Evolutionary conservation across 2,113 vertebrate species (phyloP).

Genomic region (Cricetomys ansorgei): DNA sequence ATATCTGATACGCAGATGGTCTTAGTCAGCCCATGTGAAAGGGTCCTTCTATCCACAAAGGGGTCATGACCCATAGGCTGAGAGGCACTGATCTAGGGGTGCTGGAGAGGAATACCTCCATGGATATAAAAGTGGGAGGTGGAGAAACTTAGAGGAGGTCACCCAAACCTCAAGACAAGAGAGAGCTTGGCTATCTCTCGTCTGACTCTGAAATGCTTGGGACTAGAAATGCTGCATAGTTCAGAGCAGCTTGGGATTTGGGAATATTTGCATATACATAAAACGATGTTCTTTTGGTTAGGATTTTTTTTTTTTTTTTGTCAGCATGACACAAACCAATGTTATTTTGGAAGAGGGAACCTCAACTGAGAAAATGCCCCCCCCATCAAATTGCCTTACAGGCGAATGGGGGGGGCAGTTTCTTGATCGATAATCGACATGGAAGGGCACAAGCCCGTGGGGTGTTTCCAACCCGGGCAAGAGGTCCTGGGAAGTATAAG

Average conservation of each 20-base stretch:
- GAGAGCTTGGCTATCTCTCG: not conserved
- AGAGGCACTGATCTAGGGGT: too few species aligned
- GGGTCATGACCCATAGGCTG: too few species aligned
- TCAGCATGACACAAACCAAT: not conserved
- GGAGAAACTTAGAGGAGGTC: not conserved
- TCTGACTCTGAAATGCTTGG: not conserved
- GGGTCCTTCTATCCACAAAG: too few species aligned
- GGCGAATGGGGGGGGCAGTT: not conserved
- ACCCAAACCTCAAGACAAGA: not conserved
- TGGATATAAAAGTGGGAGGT: not conserved
- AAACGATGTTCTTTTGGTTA: not conserved
- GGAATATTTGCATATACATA: not conserved
- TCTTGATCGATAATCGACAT: not conserved
- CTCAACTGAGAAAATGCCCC: not conserved
- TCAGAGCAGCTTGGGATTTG: not conserved
- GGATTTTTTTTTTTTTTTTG: not conserved
- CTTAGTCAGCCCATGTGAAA: too few species aligned
- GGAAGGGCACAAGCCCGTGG: not conserved
- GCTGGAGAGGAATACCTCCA: not conserved
- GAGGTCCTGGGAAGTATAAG: too few species aligned
- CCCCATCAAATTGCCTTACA: not conserved
- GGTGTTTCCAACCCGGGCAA: not conserved
- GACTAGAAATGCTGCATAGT: not conserved
- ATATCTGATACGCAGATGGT: too few species aligned
- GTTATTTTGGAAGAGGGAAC: not conserved